Evolutionary conservation across 2,888 invertebrate species (phyloP).

Genomic region (Hydraecia micacea): DNA sequence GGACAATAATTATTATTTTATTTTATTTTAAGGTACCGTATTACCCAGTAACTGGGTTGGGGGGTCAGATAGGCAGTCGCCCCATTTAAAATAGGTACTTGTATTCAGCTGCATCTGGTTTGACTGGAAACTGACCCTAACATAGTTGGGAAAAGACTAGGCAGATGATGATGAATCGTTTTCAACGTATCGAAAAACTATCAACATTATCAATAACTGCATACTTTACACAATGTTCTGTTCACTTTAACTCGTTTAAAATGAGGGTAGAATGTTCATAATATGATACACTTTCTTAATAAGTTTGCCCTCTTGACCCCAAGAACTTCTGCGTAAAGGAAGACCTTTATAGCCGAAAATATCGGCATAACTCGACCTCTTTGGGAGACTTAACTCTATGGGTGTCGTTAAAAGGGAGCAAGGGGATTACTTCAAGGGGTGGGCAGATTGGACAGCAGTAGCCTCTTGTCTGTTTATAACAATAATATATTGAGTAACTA

Average conservation of each 20-base stretch:
- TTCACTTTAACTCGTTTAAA: neutral
- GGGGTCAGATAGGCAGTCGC: no score
- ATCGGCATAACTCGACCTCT: conserved; percentile 35
- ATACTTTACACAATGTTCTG: neutral
- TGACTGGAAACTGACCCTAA: no score
- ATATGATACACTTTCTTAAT: conserved; percentile 9
- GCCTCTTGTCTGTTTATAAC: conserved; percentile 26
- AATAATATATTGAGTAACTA: neutral
- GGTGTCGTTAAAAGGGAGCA: conserved; percentile 32
- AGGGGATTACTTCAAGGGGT: conserved; percentile 31
- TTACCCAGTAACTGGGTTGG: no score
- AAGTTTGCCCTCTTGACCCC: conserved; percentile 11
- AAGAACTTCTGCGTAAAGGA: neutral
- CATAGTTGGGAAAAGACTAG: no score
- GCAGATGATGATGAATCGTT: no score
- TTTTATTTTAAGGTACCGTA: no score
- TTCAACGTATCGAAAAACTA: neutral
- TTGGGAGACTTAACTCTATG: conserved; percentile 24
- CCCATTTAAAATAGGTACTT: no score
- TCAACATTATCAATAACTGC: neutral
- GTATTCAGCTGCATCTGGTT: no score
- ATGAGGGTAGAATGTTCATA: neutral
- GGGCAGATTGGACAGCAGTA: conserved; percentile 10
- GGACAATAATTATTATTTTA: no score
- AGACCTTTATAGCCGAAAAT: conserved; percentile 32